Percentiles rank a stretch among this genome's conserved stretches.
Conservation (phyloP, 2,797 vertebrate species). For the Ciconia nigra region DNA sequence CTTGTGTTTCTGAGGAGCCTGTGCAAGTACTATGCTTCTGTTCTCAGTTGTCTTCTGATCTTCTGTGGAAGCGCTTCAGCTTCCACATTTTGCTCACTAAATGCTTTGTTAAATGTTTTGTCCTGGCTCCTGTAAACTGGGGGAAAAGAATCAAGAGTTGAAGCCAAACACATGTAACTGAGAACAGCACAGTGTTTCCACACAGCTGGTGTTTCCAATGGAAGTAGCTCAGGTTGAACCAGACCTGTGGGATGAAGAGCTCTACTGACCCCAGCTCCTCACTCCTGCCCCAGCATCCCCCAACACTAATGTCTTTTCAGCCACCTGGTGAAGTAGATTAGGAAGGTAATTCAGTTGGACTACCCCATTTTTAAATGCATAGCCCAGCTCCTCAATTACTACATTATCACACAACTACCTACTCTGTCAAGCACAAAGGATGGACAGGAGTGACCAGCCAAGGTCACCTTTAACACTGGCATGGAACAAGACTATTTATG, state of each 20-base stretch:
- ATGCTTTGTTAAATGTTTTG: neutral
- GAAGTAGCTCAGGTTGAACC: neutral
- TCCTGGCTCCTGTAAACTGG: neutral
- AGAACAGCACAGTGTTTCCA: fast-evolving
- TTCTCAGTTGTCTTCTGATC: neutral
- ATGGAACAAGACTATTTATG: neutral
- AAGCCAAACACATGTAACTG: neutral
- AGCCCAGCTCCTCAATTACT: neutral
- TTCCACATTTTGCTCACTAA: neutral
- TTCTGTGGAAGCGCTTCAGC: neutral
- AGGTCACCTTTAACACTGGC: neutral
- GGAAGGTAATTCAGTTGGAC: neutral
- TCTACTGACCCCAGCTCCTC: neutral
- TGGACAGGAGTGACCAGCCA: neutral
- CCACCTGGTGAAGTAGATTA: neutral
- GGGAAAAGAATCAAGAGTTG: neutral
- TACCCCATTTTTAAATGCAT: neutral
- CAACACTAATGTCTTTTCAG: neutral
- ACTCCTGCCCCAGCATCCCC: neutral
- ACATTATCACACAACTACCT: neutral
- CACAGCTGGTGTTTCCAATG: neutral
- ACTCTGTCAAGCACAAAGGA: neutral
- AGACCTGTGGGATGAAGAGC: neutral
- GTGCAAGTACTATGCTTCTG: neutral
- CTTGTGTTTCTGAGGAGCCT: neutral